Base-by-base conservation (phyloP, 2,113 vertebrate genomes). In the Upupa epops region DNA sequence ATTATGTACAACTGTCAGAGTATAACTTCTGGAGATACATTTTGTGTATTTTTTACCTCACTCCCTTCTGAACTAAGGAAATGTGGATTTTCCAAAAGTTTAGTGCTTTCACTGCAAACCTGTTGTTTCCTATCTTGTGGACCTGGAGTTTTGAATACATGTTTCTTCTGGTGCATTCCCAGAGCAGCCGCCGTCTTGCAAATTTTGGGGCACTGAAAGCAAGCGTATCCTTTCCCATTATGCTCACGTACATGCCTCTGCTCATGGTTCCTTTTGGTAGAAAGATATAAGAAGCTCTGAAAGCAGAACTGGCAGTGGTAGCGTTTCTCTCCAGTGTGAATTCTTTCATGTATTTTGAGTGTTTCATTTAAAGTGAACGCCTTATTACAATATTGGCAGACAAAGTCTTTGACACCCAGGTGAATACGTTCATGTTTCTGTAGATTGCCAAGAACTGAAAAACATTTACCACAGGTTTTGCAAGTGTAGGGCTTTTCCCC, bases 231-330 rank as follows among this genome's bases (percentile, higher is more conserved):
- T 84, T 98, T 98, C 32, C 97, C 97, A 32, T 97, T 97, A 10
- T 97, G 98, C 78, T 98, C 96, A 48, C 97, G 98, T 42, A 98
- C 61, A 37, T 99, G 99, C 88, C 98, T 99, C 96, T 98, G 98
- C 96, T 99, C 99, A 0, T 99, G 99, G 94, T 99, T 99, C 86
- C 97, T 98, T 96, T 99, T 99, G 32, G 99, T 99, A 94, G 98
- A 98, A 45, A 99, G 98, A 79, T 99, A 99, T 54, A 99, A 97
- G 95, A 99, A 99, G 34, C 99, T 98, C 97, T 99, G 98, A 20
- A 99, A 98, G 96, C 99, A 99, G 97, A 98, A 99, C 86, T 99
- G 98, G 93, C 99, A 99, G 89, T 98, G 98, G 81, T 99, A 99
- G 32, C 98, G 98, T 91, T 99, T 99, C 88, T 99, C 99, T 13